Evolutionary conservation across 2,113 vertebrate genomes (phyloP).

Genomic region (Columba janthina): DNA sequence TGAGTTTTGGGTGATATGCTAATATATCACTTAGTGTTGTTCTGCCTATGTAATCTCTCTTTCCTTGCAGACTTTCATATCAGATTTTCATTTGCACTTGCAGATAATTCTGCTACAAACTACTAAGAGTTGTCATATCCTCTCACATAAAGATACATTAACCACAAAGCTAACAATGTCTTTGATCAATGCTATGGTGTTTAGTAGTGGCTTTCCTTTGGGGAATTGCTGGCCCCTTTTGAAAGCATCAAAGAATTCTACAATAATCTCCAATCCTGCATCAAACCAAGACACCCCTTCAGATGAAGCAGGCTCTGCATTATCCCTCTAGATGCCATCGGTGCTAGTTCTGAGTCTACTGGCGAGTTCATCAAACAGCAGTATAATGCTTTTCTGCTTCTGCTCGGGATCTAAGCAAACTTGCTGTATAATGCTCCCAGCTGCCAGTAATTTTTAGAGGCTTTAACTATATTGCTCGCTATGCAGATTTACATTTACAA

Average conservation of each 20-base stretch:
- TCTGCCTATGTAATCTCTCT: not conserved
- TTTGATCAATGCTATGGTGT: constrained; percentile 9
- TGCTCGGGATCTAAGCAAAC: not conserved
- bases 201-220: constrained; percentile 1
- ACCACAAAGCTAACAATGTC: not conserved
- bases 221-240: not conserved
- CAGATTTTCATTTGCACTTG: not conserved
- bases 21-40: not conserved
- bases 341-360: not conserved
- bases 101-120: constrained; percentile 12
- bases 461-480: constrained; percentile 44
- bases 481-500: constrained; percentile 61
- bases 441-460: constrained; percentile 55
- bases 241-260: constrained; percentile 3
- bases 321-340: not conserved
- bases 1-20: not conserved
- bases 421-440: constrained; percentile 39
- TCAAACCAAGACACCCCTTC: not conserved
- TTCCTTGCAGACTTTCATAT: not conserved
- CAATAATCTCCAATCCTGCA: not conserved
- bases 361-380: not conserved
- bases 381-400: not conserved
- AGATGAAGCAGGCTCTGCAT: not conserved
- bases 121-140: not conserved
- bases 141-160: not conserved